Evolutionary conservation across 2,113 vertebrate genomes (phyloP), one percentile per base, ranked within the genome.

Genomic region (Nematolebias whitei): DNA sequence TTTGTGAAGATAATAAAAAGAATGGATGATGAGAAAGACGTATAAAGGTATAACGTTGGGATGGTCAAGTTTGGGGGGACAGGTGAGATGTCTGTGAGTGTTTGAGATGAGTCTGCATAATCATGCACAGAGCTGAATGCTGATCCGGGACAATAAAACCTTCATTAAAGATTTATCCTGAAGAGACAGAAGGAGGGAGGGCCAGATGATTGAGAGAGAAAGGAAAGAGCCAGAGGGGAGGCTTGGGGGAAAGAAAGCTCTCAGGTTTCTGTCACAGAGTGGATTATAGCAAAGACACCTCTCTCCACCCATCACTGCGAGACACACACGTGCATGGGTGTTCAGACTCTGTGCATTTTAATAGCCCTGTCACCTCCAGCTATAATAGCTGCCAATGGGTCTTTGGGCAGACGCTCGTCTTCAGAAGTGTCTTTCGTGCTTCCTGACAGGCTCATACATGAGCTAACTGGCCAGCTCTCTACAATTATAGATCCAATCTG

Each of bases 121-220:
- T 85, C 82, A 81, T 67, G 71, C 78, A 52, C 66, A 22, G 70
- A 9, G 50, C 82, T 79, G 87, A 85, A 87, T 88, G 81, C 76
- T 83, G 86, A 89, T 89, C 74, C 85, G 87, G 71, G 64, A 82
- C 83, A 88, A 87, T 87, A 86, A 86, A 88, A 86, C 52, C 74
- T 79, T 79, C 78, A 91, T 90, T 85, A 88, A 86, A 90, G 85
- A 88, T 90, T 86, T 84, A 89, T 90, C 71, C 82, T 74, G 81
- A 54, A 65, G 77, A 78, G 65, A 80, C 64, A 47, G 63, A 59
- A 61, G 29, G 44, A 73, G 61, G 63, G 63, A 76, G 74, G 43
- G 57, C 39, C 7, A 55, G 64, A 71, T 71, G 74, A 71, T 54
- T 43, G 73, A 76, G 58, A 52, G 71, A 75, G 53, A 57, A 65